Base-by-base conservation (phyloP, 2,888 invertebrate species). In the Operophtera brumata region DNA sequence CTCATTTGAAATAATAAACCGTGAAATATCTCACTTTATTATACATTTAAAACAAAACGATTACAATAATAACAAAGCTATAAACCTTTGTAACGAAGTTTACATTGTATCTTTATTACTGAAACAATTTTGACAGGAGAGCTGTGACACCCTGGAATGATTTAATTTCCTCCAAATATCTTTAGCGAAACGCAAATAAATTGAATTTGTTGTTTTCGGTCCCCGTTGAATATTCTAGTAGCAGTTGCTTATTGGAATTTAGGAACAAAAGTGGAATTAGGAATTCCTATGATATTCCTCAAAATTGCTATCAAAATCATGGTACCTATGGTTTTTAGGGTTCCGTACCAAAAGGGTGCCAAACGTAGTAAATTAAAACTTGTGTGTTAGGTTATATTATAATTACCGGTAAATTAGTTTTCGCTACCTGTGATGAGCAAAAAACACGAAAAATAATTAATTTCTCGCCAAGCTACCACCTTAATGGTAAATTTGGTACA, bases 131-230 rank as follows among this genome's bases (percentile, higher is more conserved):
- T 65, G 69, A 66, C 62, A 66, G 58, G 44, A 62, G 50, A 60
- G 61, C 61, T 62, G 64, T 65, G 68, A 69, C 68, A 70, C 68
- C 65, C 62, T 65, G 61, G 63, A 77, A 73, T 78, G 67, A 77
- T 75, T 78, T 74, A 72, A 81, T 80, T 79, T 78, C 68, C 73
- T 70, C 53, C 57, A 55, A 64, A 69, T 63, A 67, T 75, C 69
- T 77, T 73, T 65, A 66, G 64, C 54, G 66, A 66, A 70, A 68
- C 70, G 62, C 67, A 75, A 75, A 75, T 71, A 77, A 80, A 78
- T 79, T 78, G 70, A 70, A 77, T 80, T 77, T 75, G 71, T 72
- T 74, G 73, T 77, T 71, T 64, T 62, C 68, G 69, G 67, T 69
- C 63, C 64, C 26, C 63, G 54, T 66, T 73, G 74, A 78, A 77